Percentiles rank a stretch among this genome's conserved stretches.
phyloP scores from a whole-genome alignment of 1,140 invertebrate genomes.

The Rhagoletis pomonella region DNA sequence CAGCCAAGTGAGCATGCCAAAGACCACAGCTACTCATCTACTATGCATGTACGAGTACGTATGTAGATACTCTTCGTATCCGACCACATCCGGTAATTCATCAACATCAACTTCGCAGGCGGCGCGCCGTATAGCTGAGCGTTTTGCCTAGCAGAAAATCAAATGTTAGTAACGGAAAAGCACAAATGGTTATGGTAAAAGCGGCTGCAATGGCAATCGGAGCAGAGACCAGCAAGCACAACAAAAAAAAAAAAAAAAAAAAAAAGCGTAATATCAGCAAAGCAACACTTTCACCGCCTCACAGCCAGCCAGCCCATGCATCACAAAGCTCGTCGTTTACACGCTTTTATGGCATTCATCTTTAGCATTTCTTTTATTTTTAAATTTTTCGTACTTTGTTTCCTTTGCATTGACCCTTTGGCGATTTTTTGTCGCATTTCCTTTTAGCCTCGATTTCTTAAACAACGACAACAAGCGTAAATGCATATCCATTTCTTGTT shows the following conservation, averaged over 20 bases:
- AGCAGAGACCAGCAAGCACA: neutral
- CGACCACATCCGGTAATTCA: slow-evolving; percentile 46
- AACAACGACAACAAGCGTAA: neutral
- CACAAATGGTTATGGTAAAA: slow-evolving; percentile 10
- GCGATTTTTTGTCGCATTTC: slow-evolving; percentile 10
- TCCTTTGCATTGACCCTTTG: slow-evolving; percentile 50
- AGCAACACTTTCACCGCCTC: neutral
- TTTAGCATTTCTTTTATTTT: neutral
- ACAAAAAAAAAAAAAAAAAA: too few relatives aligned
- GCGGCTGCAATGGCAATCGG: neutral
- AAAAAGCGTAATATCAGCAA: neutral
- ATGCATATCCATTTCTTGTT: neutral
- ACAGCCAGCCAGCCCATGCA: neutral
- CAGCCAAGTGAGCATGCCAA: slow-evolving; percentile 34
- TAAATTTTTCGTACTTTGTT: too few relatives aligned
- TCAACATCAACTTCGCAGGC: slow-evolving; percentile 36
- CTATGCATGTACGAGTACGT: too few relatives aligned
- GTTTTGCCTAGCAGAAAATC: neutral
- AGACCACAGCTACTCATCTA: neutral
- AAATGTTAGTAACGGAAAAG: slow-evolving; percentile 4
- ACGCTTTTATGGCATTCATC: slow-evolving; percentile 50
- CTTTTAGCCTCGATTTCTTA: neutral
- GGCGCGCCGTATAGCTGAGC: slow-evolving; percentile 20
- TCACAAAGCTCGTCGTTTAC: slow-evolving; percentile 15
- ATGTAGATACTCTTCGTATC: neutral